phyloP scores from a whole-genome alignment of 2,888 invertebrate genomes.

The Elegia similella region DNA sequence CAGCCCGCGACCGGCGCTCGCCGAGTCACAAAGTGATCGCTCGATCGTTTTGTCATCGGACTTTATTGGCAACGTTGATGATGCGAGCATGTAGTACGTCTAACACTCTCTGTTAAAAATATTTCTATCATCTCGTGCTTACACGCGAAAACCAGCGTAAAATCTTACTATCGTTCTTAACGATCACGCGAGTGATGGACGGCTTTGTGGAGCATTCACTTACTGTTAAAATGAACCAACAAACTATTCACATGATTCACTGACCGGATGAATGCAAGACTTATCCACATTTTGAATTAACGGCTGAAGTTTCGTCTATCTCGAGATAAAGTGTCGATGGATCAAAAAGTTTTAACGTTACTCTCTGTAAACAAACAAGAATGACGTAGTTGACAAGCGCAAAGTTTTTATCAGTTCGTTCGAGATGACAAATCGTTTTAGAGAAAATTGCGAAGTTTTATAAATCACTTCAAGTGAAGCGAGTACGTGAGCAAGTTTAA shows the following conservation, averaged over 20 bases:
- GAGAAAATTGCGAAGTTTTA: conserved; percentile 14
- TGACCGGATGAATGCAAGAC: conserved; percentile 17
- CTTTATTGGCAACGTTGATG: too few relatives aligned
- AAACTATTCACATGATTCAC: conserved; percentile 40
- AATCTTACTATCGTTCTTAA: too few relatives aligned
- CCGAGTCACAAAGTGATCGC: too few relatives aligned
- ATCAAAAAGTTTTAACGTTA: conserved; percentile 9
- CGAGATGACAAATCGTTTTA: conserved; percentile 15
- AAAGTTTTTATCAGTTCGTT: conserved; percentile 15
- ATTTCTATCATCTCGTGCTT: too few relatives aligned
- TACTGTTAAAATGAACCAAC: conserved; percentile 49
- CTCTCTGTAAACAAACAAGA: conserved; percentile 10
- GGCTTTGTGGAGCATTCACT: conserved; percentile 28
- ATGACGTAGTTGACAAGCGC: conserved; percentile 16
- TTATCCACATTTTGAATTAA: conserved; percentile 16
- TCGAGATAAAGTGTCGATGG: conserved; percentile 10
- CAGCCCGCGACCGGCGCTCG: too few relatives aligned
- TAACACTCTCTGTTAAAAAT: too few relatives aligned
- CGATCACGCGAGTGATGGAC: too few relatives aligned
- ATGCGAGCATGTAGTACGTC: too few relatives aligned
- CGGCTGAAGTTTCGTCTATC: conserved; percentile 13
- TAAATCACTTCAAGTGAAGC: conserved; percentile 16
- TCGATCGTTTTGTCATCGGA: too few relatives aligned
- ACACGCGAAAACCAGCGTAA: too few relatives aligned
- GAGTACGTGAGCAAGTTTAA: conserved; percentile 33